phyloP scores from a whole-genome alignment of 2,888 invertebrate genomes.

The Penaeus monodon region DNA sequence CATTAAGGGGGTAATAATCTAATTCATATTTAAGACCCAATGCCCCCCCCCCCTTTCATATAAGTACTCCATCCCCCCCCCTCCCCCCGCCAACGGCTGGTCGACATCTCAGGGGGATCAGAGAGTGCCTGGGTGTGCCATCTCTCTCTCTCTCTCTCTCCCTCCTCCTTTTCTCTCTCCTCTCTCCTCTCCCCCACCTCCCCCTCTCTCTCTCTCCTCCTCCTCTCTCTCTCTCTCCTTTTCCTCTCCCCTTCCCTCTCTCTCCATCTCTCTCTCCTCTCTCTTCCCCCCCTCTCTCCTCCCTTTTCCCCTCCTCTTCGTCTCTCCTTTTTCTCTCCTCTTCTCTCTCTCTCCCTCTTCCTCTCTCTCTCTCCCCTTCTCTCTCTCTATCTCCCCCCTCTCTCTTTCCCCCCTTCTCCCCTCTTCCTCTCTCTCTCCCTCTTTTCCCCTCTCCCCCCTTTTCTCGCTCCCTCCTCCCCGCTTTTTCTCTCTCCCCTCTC shows the following conservation, averaged over 20 bases:
- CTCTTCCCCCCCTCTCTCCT: background rate
- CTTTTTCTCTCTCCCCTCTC: background rate
- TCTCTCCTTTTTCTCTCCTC: background rate
- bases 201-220: background rate
- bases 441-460: background rate
- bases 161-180: no score
- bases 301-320: background rate
- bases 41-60: no score
- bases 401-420: no score
- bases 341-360: conserved; percentile 9
- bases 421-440: no score
- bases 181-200: conserved; percentile 1
- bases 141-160: background rate
- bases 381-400: background rate
- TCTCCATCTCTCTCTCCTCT: background rate
- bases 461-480: background rate
- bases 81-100: background rate
- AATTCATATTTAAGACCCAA: no score
- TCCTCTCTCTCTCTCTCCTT: background rate
- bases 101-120: background rate
- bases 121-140: background rate
- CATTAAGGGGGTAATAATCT: no score
- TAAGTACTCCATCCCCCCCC: background rate
- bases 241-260: background rate
- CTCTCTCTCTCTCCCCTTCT: background rate